Percentiles rank a stretch among this genome's conserved stretches.
phyloP scores from a whole-genome alignment of 64 coral and sea anemone genomes.

The Montipora efflorescens region DNA sequence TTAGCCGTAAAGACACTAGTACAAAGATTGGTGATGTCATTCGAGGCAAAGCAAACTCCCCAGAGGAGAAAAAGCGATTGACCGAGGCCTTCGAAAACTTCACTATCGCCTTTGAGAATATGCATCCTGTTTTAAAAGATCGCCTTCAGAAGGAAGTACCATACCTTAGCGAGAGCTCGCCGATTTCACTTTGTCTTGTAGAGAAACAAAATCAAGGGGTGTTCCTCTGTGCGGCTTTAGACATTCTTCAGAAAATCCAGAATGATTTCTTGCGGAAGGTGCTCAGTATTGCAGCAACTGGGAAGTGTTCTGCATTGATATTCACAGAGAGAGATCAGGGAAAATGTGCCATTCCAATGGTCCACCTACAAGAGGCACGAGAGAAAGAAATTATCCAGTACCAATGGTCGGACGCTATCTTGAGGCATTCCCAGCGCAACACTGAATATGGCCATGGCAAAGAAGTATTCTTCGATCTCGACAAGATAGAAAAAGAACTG shows the following conservation, averaged over 20 bases:
- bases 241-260: constrained; percentile 73
- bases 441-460: constrained; percentile 89
- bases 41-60: constrained; percentile 41
- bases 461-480: constrained; percentile 82
- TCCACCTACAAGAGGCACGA: constrained; percentile 83
- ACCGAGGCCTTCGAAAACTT: constrained; percentile 78
- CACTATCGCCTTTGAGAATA: constrained; percentile 71
- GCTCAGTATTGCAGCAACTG: constrained; percentile 64
- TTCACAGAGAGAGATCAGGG: constrained; percentile 57
- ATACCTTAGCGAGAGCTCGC: constrained; percentile 62
- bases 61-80: neutral
- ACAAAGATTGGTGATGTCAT: constrained; percentile 75
- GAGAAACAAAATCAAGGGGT: constrained; percentile 62
- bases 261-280: constrained; percentile 78
- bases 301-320: constrained; percentile 74
- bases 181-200: constrained; percentile 78
- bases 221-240: constrained; percentile 74
- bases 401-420: constrained; percentile 79
- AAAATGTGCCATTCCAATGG: constrained; percentile 26
- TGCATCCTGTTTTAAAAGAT: constrained; percentile 37
- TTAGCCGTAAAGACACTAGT: constrained; percentile 67
- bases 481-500: constrained; percentile 83
- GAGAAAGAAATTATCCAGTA: constrained; percentile 88
- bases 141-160: constrained; percentile 4
- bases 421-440: constrained; percentile 77